phyloP scores from a whole-genome alignment of 2,797 vertebrate genomes.

The Ceryle rudis region DNA sequence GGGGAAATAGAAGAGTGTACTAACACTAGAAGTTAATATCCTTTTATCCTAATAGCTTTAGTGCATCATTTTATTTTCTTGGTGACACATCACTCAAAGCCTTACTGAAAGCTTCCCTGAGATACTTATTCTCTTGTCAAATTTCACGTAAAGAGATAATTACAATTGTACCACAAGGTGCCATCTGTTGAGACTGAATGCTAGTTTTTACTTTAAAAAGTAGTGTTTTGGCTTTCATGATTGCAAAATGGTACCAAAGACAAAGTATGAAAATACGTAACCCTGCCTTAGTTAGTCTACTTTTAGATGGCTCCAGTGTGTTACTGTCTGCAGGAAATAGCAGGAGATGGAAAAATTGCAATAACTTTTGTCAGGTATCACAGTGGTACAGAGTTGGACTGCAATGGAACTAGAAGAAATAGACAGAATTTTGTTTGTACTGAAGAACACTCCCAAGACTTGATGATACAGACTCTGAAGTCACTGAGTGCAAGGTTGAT shows the following conservation, averaged over 20 bases:
- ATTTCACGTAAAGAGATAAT: background rate
- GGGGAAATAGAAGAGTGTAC: background rate
- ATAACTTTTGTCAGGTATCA: background rate
- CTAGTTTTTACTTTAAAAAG: background rate
- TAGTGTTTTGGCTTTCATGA: background rate
- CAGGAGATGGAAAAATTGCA: background rate
- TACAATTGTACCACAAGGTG: background rate
- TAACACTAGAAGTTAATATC: background rate
- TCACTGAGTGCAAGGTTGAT: background rate
- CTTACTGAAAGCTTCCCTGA: background rate
- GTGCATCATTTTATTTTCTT: background rate
- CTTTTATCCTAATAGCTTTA: background rate
- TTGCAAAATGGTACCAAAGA: background rate
- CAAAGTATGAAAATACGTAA: background rate
- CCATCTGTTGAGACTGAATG: background rate
- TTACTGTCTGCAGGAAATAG: background rate
- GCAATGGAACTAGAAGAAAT: background rate
- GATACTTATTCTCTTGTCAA: background rate
- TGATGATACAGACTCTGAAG: background rate
- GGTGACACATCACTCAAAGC: background rate
- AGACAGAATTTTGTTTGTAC: background rate
- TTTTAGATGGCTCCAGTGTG: background rate
- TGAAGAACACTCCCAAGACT: background rate
- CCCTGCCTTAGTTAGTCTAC: background rate
- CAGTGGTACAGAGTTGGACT: background rate